These are phyloP conservation scores for Aspiorhynchus laticeps DNA, from an alignment of 2,113 vertebrate genomes.

Conservation along the genomic window DNA sequence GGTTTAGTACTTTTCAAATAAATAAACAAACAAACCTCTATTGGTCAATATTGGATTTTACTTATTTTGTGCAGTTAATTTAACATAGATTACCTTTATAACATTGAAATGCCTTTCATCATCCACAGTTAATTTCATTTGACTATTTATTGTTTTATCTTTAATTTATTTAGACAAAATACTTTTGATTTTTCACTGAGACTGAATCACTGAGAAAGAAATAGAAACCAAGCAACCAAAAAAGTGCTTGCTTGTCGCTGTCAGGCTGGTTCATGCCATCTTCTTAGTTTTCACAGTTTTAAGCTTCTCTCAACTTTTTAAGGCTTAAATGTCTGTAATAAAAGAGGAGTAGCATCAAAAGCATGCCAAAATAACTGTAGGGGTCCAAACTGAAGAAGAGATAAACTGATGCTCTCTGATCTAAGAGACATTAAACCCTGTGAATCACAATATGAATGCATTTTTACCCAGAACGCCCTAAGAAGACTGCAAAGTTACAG, in stretches of 20 bases:
- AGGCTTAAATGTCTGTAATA: neutral
- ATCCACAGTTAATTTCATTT: too few species aligned
- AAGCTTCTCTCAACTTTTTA: neutral
- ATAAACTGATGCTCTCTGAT: neutral
- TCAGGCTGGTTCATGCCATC: neutral
- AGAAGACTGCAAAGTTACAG: slow-evolving; percentile 2
- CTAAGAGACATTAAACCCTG: slow-evolving; percentile 5
- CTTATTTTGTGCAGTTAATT: too few species aligned
- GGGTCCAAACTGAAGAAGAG: neutral
- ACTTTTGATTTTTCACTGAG: neutral
- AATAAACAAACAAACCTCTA: neutral
- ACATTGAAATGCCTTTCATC: too few species aligned
- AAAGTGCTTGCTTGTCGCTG: neutral
- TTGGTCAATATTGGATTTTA: neutral
- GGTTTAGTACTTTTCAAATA: neutral
- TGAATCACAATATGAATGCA: slow-evolving; percentile 12
- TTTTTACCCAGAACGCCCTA: slow-evolving; percentile 2
- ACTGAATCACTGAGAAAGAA: neutral
- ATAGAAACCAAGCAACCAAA: neutral
- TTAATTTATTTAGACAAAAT: neutral
- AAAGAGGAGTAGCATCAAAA: neutral
- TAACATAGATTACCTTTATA: too few species aligned
- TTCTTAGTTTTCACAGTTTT: neutral
- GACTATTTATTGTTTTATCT: neutral
- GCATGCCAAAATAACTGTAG: neutral